These are phyloP conservation scores for Hyles euphorbiae DNA, from an alignment of 1,140 invertebrate genomes.

Conservation along the genomic window DNA sequence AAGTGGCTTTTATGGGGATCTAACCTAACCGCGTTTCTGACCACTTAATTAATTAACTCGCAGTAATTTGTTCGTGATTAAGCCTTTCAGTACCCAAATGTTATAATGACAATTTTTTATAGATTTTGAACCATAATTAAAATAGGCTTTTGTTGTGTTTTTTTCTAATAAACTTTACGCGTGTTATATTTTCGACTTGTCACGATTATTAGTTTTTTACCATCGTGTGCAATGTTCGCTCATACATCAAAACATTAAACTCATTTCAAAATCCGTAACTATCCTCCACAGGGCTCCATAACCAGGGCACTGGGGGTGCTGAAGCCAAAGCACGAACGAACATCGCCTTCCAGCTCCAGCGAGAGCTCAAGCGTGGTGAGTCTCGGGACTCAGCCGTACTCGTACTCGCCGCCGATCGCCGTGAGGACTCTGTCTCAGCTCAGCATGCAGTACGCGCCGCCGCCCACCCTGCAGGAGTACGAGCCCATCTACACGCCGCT, in stretches of 20 bases:
- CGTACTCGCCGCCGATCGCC: constrained; percentile 65
- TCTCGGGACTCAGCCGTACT: constrained; percentile 50
- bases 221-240: too few relatives aligned
- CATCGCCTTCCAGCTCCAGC: constrained; percentile 78
- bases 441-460: constrained; percentile 70
- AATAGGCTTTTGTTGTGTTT: too few relatives aligned
- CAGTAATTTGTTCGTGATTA: too few relatives aligned
- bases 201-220: too few relatives aligned
- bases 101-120: too few relatives aligned
- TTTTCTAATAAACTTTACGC: too few relatives aligned
- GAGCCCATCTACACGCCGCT: constrained; percentile 68
- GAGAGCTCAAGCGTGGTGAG: constrained; percentile 75
- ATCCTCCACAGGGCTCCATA: constrained; percentile 81
- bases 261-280: background rate
- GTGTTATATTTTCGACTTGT: too few relatives aligned
- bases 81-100: too few relatives aligned
- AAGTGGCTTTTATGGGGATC: constrained; percentile 10
- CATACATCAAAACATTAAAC: too few relatives aligned
- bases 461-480: constrained; percentile 64
- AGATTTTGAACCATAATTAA: too few relatives aligned
- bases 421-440: constrained; percentile 66
- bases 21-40: too few relatives aligned
- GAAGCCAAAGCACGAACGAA: constrained; percentile 76
- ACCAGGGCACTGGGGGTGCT: constrained; percentile 83
- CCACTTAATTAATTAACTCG: too few relatives aligned